Base-by-base conservation (phyloP, 1,140 invertebrate genomes). In the Chironomus tepperi region DNA sequence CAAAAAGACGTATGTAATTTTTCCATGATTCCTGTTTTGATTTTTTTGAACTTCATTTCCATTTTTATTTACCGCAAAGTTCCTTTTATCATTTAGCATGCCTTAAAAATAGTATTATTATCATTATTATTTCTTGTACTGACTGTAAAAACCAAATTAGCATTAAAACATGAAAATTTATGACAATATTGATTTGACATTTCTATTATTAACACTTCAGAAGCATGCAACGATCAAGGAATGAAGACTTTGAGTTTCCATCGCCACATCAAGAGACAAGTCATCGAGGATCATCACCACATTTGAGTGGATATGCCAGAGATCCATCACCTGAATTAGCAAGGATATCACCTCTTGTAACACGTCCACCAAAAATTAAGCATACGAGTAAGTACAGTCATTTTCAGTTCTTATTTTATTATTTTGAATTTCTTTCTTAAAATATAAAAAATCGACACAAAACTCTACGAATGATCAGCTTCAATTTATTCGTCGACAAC, bases 241-340 rank as follows among this genome's bases (percentile, higher is more conserved):
- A 18, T 42, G 72, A 42, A 42, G 42, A 73, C 6, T 73, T 73
- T 42, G 42, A 73, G 5, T 42, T 42, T 73, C 21, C 8, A 42
- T 42, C 75, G 43, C 77, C 79, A 57, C 47, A 42, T 76, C 78
- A 24, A 47, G 74, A 76, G 42, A n/a, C 18, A 18, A 15, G 12
- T 34, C 21, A 42, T 34, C 21, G 72, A 12, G 72, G 16, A 42
- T 73, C 75, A 73, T 42, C 74, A 24, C 77, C 24, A 2, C 24
- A 34, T 34, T 34, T 34, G 5, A 34, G 77, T 75, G 78, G 79
- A 57, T 77, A 75, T 34, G 84, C 84, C 75, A 81, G 89, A 74
- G 89, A 90, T 79, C 86, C 88, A 42, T 91, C 91, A 43, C 91
- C 93, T 73, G 91, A 93, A 79, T 83, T 94, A 73, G 92, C 91